Percentiles rank a stretch among this genome's conserved stretches.
Conservation (phyloP, 2,888 invertebrate species). For the Cephus nigrinus region DNA sequence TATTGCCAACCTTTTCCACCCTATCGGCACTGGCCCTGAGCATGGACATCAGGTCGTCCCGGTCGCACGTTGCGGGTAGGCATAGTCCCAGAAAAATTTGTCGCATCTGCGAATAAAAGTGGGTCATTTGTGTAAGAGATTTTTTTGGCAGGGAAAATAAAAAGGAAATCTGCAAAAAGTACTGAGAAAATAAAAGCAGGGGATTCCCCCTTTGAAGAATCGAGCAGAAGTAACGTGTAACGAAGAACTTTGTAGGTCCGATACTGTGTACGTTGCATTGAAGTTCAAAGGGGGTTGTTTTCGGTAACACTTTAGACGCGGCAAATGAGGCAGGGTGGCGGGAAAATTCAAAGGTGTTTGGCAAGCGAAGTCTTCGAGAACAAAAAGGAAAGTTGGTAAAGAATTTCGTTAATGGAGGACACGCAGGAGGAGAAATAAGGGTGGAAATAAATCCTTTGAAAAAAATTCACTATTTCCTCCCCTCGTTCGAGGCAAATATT, state of each 20-base stretch:
- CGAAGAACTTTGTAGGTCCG: not conserved
- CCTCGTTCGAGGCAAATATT: not conserved
- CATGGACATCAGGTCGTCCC: constrained; percentile 56
- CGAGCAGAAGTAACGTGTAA: not conserved
- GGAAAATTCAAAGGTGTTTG: not conserved
- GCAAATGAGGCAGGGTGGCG: not conserved
- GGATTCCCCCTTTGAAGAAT: not conserved
- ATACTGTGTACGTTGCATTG: not conserved
- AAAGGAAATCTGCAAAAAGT: not conserved
- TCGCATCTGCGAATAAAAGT: constrained; percentile 69
- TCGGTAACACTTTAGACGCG: not conserved
- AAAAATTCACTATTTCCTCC: not conserved
- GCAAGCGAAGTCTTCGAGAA: not conserved
- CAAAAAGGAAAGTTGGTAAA: not conserved
- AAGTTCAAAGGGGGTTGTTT: not conserved
- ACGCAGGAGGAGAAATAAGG: not conserved
- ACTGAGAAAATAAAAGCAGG: too few relatives aligned
- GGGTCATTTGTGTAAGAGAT: not conserved
- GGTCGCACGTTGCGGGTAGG: constrained; percentile 76
- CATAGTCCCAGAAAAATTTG: constrained; percentile 80
- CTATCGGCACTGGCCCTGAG: constrained; percentile 58
- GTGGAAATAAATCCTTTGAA: not conserved
- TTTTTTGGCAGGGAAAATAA: not conserved
- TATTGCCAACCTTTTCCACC: constrained; percentile 63
- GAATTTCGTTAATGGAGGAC: too few relatives aligned